These are phyloP conservation scores for Chrysopa pallens DNA, from an alignment of 1,140 invertebrate genomes.

Conservation along the genomic window DNA sequence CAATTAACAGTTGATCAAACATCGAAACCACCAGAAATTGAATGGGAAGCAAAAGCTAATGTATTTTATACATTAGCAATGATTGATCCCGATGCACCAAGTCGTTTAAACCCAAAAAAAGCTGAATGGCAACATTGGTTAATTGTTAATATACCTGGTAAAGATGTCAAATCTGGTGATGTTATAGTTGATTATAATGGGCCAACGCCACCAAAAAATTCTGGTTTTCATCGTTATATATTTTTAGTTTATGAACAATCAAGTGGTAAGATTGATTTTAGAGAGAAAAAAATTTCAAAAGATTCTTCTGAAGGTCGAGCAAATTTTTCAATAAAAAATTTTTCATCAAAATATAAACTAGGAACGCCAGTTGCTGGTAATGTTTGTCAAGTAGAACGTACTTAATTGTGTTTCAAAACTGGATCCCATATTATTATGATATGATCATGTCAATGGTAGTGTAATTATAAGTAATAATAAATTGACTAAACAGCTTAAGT, in stretches of 20 bases:
- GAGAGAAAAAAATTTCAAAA: background rate
- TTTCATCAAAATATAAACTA: background rate
- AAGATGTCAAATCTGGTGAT: conserved; percentile 34
- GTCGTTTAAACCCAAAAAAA: conserved; percentile 29
- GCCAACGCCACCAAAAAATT: conserved; percentile 35
- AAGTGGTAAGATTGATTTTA: too few species aligned
- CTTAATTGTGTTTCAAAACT: conserved; percentile 3
- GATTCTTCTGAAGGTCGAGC: background rate
- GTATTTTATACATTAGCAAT: conserved; percentile 39
- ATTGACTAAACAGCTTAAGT: too few species aligned
- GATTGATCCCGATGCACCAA: conserved; percentile 49
- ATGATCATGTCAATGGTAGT: background rate
- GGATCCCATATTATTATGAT: conserved; percentile 1
- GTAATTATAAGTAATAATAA: too few species aligned
- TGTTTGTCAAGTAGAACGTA: conserved; percentile 1
- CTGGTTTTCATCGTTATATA: conserved; percentile 47
- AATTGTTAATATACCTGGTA: conserved; percentile 50
- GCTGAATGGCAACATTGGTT: conserved; percentile 52
- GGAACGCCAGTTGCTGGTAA: background rate
- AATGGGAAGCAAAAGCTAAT: conserved; percentile 27
- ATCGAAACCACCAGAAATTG: conserved; percentile 16
- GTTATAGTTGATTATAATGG: conserved; percentile 43
- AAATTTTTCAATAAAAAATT: background rate
- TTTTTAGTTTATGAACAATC: conserved; percentile 43
- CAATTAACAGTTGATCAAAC: too few species aligned